Evolutionary conservation across 1,140 invertebrate species (phyloP), one percentile per base, ranked within the genome.

Genomic region (Bicyclus anynana): DNA sequence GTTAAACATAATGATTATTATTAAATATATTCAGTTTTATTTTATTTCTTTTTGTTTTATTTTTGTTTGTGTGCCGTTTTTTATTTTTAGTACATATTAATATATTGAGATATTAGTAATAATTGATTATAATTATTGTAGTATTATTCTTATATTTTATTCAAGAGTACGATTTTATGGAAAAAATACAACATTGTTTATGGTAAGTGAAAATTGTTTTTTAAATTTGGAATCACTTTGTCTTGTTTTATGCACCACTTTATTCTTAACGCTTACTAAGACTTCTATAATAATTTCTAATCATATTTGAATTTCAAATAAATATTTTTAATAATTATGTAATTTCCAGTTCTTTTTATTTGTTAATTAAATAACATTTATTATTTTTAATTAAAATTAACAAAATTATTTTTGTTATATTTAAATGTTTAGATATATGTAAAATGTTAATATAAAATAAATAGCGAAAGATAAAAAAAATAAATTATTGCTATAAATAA

Each of bases 1-100:
- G 74, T 80, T 80, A 77, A 65, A 72, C 73, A 77, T 77, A 76
- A 78, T 76, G 64, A 80, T 80, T 75, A 80, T 33, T 18, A 17
- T 79, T 85, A 74, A 88, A 88, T 88, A 88, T 88, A 88, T 85
- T 82, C 83, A 85, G 82, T 86, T 88, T 87, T 88, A 88, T 87
- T 88, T 88, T 83, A 85, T 72, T 74, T 59, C 23, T 26, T 33
- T 79, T 84, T 77, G 80, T 85, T 88, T 88, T 80, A 84, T 79
- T 87, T 80, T 79, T 77, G 67, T 79, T 78, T 75, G 17, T 65
- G 72, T 81, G 74, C 6, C 64, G 74, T 81, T 44, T 61, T 64
- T 69, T 29, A 38, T 21, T 48, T 48, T 47, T 58, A 62, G 55
- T 46, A 46, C 7, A 23, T 23, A 23, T 40, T 16, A 17, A 40